Evolutionary conservation across 35 echinoderm and acorn worm genomes (phyloP).

Genomic region (Lytechinus variegatus): DNA sequence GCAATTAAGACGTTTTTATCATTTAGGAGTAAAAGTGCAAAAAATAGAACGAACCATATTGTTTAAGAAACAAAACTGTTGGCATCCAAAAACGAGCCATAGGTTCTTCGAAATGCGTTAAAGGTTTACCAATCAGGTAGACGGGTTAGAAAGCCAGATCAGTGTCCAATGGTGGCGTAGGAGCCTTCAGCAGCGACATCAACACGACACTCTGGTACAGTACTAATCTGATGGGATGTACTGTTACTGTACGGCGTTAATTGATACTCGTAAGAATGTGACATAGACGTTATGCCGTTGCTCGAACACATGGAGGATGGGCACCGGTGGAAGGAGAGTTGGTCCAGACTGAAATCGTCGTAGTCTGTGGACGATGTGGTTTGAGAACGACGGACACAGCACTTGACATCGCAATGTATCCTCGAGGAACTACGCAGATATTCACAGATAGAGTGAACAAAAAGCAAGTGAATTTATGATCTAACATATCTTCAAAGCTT

Average conservation of each 20-base stretch:
- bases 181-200: neutral
- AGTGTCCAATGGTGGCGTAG: neutral
- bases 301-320: neutral
- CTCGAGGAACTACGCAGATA: neutral
- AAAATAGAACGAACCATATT: too few species aligned
- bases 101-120: too few species aligned
- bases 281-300: neutral
- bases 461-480: neutral
- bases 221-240: neutral
- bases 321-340: neutral
- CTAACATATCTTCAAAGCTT: neutral
- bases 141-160: too few species aligned
- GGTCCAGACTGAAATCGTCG: neutral
- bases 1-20: too few species aligned
- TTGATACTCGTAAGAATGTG: neutral
- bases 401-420: neutral
- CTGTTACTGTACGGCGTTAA: neutral
- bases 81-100: too few species aligned
- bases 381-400: neutral
- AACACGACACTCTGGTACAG: neutral
- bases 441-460: neutral
- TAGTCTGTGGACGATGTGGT: neutral
- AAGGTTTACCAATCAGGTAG: too few species aligned
- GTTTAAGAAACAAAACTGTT: too few species aligned
- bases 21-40: too few species aligned